A percentile compares a stretch with the other conserved stretches of the same genome.
Evolutionary conservation across 1,140 invertebrate species (phyloP).

Genomic region (Ceratina japonica): DNA sequence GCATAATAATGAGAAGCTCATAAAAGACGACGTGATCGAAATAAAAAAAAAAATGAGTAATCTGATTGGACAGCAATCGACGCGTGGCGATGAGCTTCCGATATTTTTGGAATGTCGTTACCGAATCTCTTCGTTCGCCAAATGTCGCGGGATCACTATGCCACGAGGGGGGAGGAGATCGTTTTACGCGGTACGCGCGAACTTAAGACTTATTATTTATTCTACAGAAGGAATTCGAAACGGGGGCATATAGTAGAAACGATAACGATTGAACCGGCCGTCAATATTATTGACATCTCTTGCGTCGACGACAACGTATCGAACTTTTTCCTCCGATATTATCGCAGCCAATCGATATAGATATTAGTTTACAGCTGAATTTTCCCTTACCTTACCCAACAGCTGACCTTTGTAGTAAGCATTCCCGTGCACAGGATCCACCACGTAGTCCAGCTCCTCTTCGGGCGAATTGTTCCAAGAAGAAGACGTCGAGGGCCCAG

Average conservation of each 20-base stretch:
- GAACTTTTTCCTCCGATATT: neutral
- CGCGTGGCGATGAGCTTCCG: slow-evolving; percentile 20
- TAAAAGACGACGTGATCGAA: too few relatives aligned
- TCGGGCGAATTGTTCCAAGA: slow-evolving; percentile 68
- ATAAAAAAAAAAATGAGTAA: too few relatives aligned
- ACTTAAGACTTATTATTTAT: neutral
- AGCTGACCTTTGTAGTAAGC: slow-evolving; percentile 81
- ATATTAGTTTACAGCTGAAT: slow-evolving; percentile 15
- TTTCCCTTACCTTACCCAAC: slow-evolving; percentile 79
- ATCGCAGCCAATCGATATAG: neutral
- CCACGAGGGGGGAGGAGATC: neutral
- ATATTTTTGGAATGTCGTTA: slow-evolving; percentile 40
- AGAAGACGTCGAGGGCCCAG: slow-evolving; percentile 54
- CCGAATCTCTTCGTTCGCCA: slow-evolving; percentile 15
- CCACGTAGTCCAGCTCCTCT: slow-evolving; percentile 79
- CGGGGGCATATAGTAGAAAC: too few relatives aligned
- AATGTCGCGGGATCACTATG: slow-evolving; percentile 24
- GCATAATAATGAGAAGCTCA: too few relatives aligned
- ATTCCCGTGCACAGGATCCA: slow-evolving; percentile 78
- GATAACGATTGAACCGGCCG: too few relatives aligned
- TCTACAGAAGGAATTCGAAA: neutral
- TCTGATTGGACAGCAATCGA: slow-evolving; percentile 16
- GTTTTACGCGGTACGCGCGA: neutral
- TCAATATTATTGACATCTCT: too few relatives aligned
- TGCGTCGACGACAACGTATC: too few relatives aligned